Evolutionary conservation across 2,113 vertebrate species (phyloP).

Genomic region (Aleadryas rufinucha): DNA sequence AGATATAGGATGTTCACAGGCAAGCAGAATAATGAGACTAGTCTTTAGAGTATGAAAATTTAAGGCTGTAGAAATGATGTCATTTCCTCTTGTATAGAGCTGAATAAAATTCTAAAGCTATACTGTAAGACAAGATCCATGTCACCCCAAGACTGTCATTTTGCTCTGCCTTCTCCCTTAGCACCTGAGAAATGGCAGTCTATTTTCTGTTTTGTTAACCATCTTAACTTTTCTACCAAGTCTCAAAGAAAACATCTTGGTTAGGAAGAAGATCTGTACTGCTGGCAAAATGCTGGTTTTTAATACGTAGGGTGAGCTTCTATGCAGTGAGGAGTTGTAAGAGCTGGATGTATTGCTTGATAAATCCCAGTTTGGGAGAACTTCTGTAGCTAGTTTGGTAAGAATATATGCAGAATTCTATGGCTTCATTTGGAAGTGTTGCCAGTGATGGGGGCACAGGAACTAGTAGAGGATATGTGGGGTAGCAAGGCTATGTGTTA

Average conservation of each 20-base stretch:
- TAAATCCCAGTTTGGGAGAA: background rate
- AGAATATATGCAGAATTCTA: background rate
- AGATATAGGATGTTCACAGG: background rate
- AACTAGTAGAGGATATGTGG: fast-evolving
- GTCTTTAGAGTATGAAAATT: background rate
- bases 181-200: background rate
- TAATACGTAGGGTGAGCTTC: background rate
- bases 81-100: background rate
- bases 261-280: background rate
- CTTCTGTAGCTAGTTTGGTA: background rate
- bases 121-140: background rate
- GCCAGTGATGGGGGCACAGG: background rate
- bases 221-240: background rate
- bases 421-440: background rate
- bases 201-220: background rate
- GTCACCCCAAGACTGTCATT: background rate
- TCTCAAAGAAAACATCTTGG: background rate
- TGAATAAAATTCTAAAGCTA: background rate
- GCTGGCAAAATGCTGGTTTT: background rate
- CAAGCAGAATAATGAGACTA: background rate
- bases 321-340: background rate
- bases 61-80: background rate
- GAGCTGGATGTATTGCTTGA: background rate
- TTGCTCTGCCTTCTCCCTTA: background rate
- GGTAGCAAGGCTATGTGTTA: background rate